These are phyloP conservation scores for Pollenia labialis DNA, from an alignment of 2,888 invertebrate species.

Conservation along the genomic window DNA sequence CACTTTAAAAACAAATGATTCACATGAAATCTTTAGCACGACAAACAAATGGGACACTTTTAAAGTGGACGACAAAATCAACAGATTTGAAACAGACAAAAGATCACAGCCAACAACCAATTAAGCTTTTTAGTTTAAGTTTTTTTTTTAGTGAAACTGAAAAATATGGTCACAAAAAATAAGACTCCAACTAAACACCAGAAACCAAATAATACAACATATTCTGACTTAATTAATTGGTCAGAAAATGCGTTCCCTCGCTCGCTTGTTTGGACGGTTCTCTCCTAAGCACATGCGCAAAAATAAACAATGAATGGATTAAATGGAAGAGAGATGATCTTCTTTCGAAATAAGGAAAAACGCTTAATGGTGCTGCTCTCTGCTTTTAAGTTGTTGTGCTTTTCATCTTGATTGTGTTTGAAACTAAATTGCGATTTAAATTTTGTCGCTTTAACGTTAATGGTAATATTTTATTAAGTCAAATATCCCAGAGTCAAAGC, in stretches of 20 bases:
- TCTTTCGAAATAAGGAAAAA: slow-evolving; percentile 43
- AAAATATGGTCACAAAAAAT: background rate
- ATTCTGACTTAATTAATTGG: slow-evolving; percentile 75
- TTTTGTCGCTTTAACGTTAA: slow-evolving; percentile 74
- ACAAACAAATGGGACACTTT: slow-evolving; percentile 65
- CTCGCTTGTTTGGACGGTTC: background rate
- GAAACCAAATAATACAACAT: slow-evolving; percentile 72
- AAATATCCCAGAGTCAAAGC: slow-evolving; percentile 51
- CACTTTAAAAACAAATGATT: slow-evolving; percentile 54
- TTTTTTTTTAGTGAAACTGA: slow-evolving; percentile 6
- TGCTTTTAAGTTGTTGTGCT: slow-evolving; percentile 40
- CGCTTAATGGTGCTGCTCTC: slow-evolving; percentile 55
- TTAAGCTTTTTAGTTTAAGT: slow-evolving; percentile 65
- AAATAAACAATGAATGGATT: slow-evolving; percentile 60
- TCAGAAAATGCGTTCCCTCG: slow-evolving; percentile 73
- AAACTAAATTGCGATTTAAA: slow-evolving; percentile 73
- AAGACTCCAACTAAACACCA: slow-evolving; percentile 56
- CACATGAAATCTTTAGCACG: slow-evolving; percentile 46
- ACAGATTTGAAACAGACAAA: slow-evolving; percentile 50
- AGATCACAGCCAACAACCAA: slow-evolving; percentile 70
- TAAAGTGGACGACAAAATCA: slow-evolving; percentile 21
- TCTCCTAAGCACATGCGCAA: slow-evolving; percentile 34
- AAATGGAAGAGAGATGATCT: slow-evolving; percentile 65
- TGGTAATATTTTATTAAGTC: slow-evolving; percentile 73
- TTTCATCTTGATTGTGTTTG: slow-evolving; percentile 68